Evolutionary conservation across 2,797 vertebrate species (phyloP).

Genomic region (Sebastes diaconus): DNA sequence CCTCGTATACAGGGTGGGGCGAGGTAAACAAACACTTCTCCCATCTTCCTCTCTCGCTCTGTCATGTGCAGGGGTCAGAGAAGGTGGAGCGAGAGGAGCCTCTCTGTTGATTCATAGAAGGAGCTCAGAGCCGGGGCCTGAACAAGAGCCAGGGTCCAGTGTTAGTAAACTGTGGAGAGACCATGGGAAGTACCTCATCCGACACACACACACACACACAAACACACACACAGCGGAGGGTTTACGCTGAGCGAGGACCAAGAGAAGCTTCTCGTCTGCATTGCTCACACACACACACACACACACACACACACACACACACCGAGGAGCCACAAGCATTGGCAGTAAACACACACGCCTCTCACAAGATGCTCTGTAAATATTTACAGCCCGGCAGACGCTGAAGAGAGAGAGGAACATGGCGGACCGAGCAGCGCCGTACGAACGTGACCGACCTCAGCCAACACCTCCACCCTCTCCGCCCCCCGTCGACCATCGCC

Average conservation of each 20-base stretch:
- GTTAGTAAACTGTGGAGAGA: conserved; percentile 71
- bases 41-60: conserved; percentile 16
- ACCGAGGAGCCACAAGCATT: conserved; percentile 47
- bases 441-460: conserved; percentile 34
- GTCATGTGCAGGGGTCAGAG: conserved; percentile 14
- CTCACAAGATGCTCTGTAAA: conserved; percentile 78
- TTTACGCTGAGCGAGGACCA: conserved; percentile 33
- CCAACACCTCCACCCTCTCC: background rate
- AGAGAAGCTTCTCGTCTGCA: conserved; percentile 45
- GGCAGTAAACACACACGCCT: conserved; percentile 76
- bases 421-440: conserved; percentile 16
- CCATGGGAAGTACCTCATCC: conserved; percentile 69
- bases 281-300: conserved; percentile 11
- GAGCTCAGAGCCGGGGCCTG: conserved; percentile 23
- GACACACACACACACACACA: conserved; percentile 55
- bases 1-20: conserved; percentile 35
- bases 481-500: conserved; percentile 8
- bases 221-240: conserved; percentile 34
- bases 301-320: conserved; percentile 8
- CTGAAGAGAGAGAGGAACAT: conserved; percentile 46
- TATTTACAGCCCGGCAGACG: conserved; percentile 76
- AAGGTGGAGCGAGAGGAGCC: conserved; percentile 1
- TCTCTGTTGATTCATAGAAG: conserved; percentile 40
- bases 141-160: conserved; percentile 56
- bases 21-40: conserved; percentile 50